Evolutionary conservation across 2,797 vertebrate species (phyloP), one percentile per base, ranked within the genome.

Genomic region (Macrochelys suwanniensis): DNA sequence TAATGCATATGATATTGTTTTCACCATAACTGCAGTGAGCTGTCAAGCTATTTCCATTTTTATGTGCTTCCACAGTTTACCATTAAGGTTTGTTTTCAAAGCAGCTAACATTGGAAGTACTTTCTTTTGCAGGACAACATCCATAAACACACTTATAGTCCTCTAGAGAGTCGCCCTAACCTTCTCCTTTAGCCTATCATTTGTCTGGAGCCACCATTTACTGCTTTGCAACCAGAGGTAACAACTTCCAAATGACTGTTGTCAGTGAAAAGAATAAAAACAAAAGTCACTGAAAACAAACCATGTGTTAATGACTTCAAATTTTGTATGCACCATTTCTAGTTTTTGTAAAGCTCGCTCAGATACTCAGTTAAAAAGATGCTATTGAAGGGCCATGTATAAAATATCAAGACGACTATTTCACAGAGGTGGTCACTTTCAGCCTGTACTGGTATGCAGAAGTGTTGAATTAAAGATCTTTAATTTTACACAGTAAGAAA

Each of bases 61-160:
- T 26, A 77, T 49, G 25, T 47, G 13, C 13, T 31, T 76, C 42
- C 71, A 47, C 19, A 47, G 12, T 76, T 84, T 0, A 0, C 31
- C 45, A 11, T 7, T 59, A 12, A 77, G 5, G 21, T 82, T 53
- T 26, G 12, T 47, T 93, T 94, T 37, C 49, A 84, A 86, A 71
- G 17, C 33, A 81, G 57, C 2, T 28, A 57, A 77, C 81, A n/a
- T 4, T n/a, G 21, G 31, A 84, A 92, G 85, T 26, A 51, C 45
- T 81, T 28, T 6, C 81, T 68, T 84, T 13, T 61, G 65, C 68
- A 77, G 12, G 13, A 31, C 13, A 77, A 13, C 25, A 28, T 33
- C 82, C 1, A 59, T 7, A 85, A 92, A 6, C 11, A 50, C 3
- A 68, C 19, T 37, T 53, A 65, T 23, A n/a, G 76, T 1, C 6